These are phyloP conservation scores for Sweltsa coloradensis DNA, from an alignment of 1,140 invertebrate species.

Conservation along the genomic window DNA sequence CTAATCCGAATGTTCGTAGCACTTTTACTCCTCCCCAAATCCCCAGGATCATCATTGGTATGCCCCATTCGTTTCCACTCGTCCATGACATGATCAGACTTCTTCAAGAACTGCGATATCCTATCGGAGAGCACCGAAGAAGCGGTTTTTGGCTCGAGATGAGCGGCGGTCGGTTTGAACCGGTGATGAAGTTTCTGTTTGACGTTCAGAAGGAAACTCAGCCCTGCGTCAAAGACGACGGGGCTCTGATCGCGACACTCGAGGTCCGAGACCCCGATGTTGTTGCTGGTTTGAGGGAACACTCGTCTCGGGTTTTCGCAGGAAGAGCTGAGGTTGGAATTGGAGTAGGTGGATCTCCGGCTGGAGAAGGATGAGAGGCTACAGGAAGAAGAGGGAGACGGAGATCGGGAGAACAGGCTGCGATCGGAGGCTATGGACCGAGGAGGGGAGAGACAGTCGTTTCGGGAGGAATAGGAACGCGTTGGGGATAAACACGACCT, in stretches of 20 bases:
- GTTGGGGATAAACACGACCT: no score
- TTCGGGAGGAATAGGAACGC: no score
- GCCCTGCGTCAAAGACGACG: slow-evolving; percentile 65
- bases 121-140: slow-evolving; percentile 59
- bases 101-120: slow-evolving; percentile 64
- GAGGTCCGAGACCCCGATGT: slow-evolving; percentile 35
- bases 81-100: slow-evolving; percentile 74
- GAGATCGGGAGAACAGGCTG: neutral
- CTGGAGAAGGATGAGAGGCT: no score
- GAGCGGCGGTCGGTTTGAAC: slow-evolving; percentile 50
- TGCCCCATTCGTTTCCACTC: slow-evolving; percentile 57
- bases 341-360: no score
- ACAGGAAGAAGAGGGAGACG: neutral
- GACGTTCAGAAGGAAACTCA: slow-evolving; percentile 61
- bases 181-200: slow-evolving; percentile 42
- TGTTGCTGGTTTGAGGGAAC: slow-evolving; percentile 42
- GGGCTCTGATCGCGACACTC: slow-evolving; percentile 52
- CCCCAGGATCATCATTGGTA: slow-evolving; percentile 23
- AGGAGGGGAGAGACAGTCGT: no score
- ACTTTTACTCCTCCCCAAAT: slow-evolving; percentile 49
- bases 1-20: slow-evolving; percentile 68
- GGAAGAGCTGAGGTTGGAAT: neutral
- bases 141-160: slow-evolving; percentile 55
- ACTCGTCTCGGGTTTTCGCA: slow-evolving; percentile 38
- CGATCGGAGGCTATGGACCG: neutral